Conservation (phyloP, 1,140 invertebrate genomes). For the Meteorus sp. region DNA sequence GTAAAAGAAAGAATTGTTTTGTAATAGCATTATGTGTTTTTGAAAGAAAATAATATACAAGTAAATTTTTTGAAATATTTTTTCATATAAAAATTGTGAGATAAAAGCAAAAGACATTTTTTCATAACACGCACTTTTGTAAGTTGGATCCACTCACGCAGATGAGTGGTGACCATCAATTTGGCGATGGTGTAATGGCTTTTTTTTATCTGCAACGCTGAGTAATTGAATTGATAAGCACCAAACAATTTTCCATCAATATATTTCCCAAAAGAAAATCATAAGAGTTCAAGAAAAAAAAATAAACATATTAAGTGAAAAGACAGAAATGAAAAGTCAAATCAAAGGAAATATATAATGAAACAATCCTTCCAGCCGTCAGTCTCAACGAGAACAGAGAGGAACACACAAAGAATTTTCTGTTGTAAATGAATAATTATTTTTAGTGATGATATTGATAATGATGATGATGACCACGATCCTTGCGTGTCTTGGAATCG, state of each 20-base stretch:
- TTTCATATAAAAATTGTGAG: too few relatives aligned
- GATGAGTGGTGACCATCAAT: constrained; percentile 25
- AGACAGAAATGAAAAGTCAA: too few relatives aligned
- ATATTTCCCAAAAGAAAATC: too few relatives aligned
- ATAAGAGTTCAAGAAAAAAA: too few relatives aligned
- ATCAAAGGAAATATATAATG: too few relatives aligned
- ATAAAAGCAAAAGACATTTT: neutral
- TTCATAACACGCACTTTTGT: constrained; percentile 3
- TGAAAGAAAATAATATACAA: neutral
- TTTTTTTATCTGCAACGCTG: constrained; percentile 9
- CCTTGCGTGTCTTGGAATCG: constrained; percentile 23
- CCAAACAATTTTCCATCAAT: constrained; percentile 1
- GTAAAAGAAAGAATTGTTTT: neutral
- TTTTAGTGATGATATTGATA: constrained; percentile 2
- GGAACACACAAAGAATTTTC: too few relatives aligned
- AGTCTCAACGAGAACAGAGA: constrained; percentile 30
- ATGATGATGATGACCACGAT: neutral
- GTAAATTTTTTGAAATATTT: too few relatives aligned
- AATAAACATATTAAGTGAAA: neutral
- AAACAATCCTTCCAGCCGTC: constrained; percentile 17
- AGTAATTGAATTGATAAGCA: constrained; percentile 1
- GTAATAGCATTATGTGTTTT: constrained; percentile 2
- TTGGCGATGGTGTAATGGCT: constrained; percentile 8
- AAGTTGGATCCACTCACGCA: constrained; percentile 21
- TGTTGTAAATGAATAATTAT: too few relatives aligned